Percentiles rank a stretch among this genome's conserved stretches.
Evolutionary conservation across 1,140 invertebrate genomes (phyloP).

Genomic region (Planococcus citri): DNA sequence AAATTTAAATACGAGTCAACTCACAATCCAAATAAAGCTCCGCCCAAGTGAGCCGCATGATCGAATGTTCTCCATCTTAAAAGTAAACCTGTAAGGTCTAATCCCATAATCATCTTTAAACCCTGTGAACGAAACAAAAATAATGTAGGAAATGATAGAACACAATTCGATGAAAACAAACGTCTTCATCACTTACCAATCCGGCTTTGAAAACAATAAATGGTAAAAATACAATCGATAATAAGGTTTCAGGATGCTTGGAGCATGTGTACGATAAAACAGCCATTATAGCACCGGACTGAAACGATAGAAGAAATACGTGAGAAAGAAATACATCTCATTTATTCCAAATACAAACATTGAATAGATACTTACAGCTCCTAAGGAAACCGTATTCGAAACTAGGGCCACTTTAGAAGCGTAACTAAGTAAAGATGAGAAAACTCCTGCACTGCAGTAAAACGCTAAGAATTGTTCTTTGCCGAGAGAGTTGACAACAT

Average conservation of each 20-base stretch:
- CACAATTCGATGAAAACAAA: conserved; percentile 12
- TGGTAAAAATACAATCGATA: conserved; percentile 84
- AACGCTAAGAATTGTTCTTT: conserved; percentile 85
- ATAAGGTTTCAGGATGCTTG: conserved; percentile 65
- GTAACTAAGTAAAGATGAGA: conserved; percentile 77
- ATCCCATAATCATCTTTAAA: conserved; percentile 66
- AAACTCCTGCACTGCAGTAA: conserved; percentile 75
- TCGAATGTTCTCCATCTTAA: conserved; percentile 88
- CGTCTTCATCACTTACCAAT: conserved; percentile 41
- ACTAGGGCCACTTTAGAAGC: conserved; percentile 57
- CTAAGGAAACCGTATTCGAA: conserved; percentile 62
- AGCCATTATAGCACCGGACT: conserved; percentile 90
- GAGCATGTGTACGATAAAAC: conserved; percentile 76
- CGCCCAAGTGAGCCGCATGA: conserved; percentile 95
- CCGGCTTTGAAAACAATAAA: conserved; percentile 74
- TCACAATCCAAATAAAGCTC: conserved; percentile 82
- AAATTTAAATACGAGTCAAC: conserved; percentile 30
- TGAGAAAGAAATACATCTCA: conserved; percentile 24
- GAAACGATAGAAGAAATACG: conserved; percentile 34
- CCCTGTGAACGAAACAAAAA: conserved; percentile 55
- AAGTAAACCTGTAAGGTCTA: conserved; percentile 70
- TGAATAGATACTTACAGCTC: conserved; percentile 59
- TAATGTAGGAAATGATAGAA: conserved; percentile 21
- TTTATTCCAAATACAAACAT: background rate
- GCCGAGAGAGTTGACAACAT: conserved; percentile 56